phyloP scores from a whole-genome alignment of 2,888 invertebrate species.

The Leistus spinibarbis region DNA sequence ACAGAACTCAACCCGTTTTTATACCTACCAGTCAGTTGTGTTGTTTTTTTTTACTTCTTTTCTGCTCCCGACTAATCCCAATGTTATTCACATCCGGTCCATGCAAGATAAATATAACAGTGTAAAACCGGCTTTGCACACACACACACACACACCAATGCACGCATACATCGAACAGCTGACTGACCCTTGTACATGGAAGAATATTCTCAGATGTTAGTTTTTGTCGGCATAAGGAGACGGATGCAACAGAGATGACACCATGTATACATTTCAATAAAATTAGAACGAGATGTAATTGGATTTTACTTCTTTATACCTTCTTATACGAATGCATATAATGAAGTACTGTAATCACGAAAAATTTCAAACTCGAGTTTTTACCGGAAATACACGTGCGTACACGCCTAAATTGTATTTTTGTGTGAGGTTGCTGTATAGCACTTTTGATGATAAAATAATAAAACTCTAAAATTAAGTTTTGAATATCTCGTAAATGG shows the following conservation, averaged over 20 bases:
- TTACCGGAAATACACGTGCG: no score
- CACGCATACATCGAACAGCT: conserved; percentile 23
- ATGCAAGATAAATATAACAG: conserved; percentile 1
- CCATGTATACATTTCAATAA: conserved; percentile 13
- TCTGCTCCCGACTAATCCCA: conserved; percentile 17
- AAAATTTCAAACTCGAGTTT: no score
- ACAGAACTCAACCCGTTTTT: neutral
- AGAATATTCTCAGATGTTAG: conserved; percentile 14
- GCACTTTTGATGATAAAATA: no score
- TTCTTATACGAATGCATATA: no score
- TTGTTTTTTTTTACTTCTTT: neutral
- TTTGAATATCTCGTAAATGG: no score
- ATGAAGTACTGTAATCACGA: no score
- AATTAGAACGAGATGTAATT: conserved; percentile 6
- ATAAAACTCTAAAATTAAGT: no score
- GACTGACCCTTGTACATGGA: conserved; percentile 21
- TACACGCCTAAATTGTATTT: no score
- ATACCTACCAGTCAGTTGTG: neutral
- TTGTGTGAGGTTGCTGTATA: no score
- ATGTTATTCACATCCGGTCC: conserved; percentile 26
- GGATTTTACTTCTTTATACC: conserved; percentile 2
- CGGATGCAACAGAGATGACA: conserved; percentile 33
- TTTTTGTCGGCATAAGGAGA: conserved; percentile 13
- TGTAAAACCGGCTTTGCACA: conserved; percentile 29
- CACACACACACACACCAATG: no score